Conservation (phyloP, 2,888 invertebrate genomes). For the Empis stercorea region DNA sequence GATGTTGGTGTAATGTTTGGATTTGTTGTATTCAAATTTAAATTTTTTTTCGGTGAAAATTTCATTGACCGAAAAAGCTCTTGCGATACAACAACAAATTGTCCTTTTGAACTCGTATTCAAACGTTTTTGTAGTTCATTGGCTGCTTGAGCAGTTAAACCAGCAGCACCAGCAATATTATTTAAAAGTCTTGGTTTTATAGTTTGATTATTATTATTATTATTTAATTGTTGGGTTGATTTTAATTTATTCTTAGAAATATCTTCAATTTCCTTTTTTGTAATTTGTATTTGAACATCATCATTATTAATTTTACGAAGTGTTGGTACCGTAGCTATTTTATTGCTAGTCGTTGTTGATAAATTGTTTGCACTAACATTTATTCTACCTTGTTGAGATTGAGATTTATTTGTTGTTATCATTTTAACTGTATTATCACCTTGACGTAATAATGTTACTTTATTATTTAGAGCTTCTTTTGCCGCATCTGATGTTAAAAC, state of each 20-base stretch:
- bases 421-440: background rate
- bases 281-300: slow-evolving; percentile 2
- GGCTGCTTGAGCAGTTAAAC: background rate
- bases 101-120: background rate
- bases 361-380: too few relatives aligned
- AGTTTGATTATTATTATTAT: too few relatives aligned
- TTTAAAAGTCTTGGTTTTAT: background rate
- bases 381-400: background rate
- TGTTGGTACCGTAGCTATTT: slow-evolving; percentile 15
- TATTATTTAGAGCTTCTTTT: background rate
- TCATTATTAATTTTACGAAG: slow-evolving; percentile 19
- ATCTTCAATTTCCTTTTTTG: too few relatives aligned
- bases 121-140: background rate
- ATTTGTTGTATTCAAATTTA: background rate
- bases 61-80: too few relatives aligned
- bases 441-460: background rate
- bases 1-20: background rate
- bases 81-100: background rate
- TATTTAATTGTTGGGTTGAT: too few relatives aligned
- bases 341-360: background rate
- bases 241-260: too few relatives aligned
- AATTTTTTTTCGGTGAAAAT: too few relatives aligned
- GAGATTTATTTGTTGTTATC: background rate
- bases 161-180: background rate
- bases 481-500: background rate